These are phyloP conservation scores for Morus bassanus DNA, from an alignment of 2,797 vertebrate species.

Conservation along the genomic window DNA sequence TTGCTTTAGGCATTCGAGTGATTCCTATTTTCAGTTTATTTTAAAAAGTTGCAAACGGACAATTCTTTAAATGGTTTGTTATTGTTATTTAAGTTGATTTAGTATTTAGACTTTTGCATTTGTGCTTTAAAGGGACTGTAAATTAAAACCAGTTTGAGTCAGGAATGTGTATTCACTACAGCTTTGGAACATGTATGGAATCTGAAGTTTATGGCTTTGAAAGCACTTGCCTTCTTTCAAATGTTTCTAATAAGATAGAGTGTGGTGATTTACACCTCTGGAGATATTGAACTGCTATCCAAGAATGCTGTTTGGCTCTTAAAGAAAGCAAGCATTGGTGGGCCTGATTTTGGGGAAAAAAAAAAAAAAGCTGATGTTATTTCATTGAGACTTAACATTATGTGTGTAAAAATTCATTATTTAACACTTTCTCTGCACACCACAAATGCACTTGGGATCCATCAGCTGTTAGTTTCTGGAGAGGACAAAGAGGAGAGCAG, in stretches of 20 bases:
- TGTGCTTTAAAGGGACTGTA: constrained; percentile 64
- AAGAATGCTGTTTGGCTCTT: constrained; percentile 70
- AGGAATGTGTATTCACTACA: constrained; percentile 54
- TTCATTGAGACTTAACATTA: constrained; percentile 44
- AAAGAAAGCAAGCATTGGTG: constrained; percentile 57
- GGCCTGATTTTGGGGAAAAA: constrained; percentile 43
- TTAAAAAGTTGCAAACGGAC: not conserved
- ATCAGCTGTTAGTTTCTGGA: constrained; percentile 3
- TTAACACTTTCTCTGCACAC: constrained; percentile 40
- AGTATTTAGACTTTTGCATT: constrained; percentile 57
- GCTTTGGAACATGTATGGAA: constrained; percentile 62
- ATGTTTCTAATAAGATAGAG: constrained; percentile 74
- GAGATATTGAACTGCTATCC: constrained; percentile 66
- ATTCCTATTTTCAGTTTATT: not conserved
- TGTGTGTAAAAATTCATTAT: constrained; percentile 42
- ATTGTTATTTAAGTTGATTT: constrained; percentile 2
- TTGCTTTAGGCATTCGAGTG: not conserved
- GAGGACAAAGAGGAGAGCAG: not conserved
- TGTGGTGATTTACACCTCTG: constrained; percentile 71
- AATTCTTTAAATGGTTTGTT: not conserved
- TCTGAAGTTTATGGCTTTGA: constrained; percentile 68
- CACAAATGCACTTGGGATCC: not conserved
- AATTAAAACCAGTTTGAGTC: constrained; percentile 68
- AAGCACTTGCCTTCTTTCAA: constrained; percentile 67
- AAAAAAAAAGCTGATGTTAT: not conserved